Percentiles rank a stretch among this genome's conserved stretches.
Conservation (phyloP, 2,113 vertebrate genomes). For the Platanista minor region DNA sequence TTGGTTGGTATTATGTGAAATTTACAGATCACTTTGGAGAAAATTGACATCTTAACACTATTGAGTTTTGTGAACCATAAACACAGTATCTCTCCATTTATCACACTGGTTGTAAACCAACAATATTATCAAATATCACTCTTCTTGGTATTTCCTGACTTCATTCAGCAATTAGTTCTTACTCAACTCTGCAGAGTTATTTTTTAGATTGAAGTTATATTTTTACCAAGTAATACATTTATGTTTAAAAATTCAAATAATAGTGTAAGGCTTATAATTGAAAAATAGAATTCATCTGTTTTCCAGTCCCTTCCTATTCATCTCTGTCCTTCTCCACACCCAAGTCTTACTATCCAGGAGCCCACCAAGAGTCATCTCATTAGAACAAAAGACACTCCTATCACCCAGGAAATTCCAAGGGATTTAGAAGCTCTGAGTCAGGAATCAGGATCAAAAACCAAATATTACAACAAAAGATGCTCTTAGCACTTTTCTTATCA, state of each 20-base stretch:
- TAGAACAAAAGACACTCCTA: background rate
- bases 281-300: background rate
- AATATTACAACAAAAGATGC: background rate
- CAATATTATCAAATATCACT: background rate
- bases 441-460: background rate
- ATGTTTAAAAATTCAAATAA: background rate
- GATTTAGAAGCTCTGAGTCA: background rate
- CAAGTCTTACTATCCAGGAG: background rate
- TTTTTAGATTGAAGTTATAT: background rate
- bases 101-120: background rate
- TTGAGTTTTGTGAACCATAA: background rate
- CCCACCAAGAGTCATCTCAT: background rate
- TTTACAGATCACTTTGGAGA: background rate
- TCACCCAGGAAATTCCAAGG: background rate
- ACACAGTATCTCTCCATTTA: background rate
- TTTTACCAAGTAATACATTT: background rate
- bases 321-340: background rate
- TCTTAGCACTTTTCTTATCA: background rate
- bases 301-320: background rate
- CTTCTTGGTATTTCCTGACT: background rate
- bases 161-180: background rate
- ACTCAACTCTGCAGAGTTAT: background rate
- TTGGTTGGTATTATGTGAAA: background rate
- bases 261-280: background rate
- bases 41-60: background rate